Evolutionary conservation across 2,797 vertebrate species (phyloP).

Genomic region (Trematomus bernacchii): DNA sequence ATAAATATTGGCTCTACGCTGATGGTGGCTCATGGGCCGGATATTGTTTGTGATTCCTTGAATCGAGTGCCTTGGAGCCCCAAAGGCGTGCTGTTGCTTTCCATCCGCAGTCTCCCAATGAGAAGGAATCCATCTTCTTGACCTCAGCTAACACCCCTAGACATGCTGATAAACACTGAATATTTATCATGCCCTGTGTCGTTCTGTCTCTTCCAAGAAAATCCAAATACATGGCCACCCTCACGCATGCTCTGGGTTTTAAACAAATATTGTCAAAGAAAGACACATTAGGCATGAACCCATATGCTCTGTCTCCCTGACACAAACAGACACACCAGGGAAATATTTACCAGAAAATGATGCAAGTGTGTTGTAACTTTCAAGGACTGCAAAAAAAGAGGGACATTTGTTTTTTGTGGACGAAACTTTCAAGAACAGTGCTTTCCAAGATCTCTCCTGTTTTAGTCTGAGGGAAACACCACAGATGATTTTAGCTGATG

Average conservation of each 20-base stretch:
- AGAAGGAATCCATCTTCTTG: slow-evolving; percentile 65
- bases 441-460: slow-evolving; percentile 15
- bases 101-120: slow-evolving; percentile 49
- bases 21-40: slow-evolving; percentile 60
- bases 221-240: slow-evolving; percentile 11
- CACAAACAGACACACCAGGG: neutral
- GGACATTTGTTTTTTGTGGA: slow-evolving; percentile 31
- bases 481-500: neutral
- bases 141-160: slow-evolving; percentile 67
- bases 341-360: slow-evolving; percentile 54
- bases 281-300: slow-evolving; percentile 17
- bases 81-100: slow-evolving; percentile 57
- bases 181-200: slow-evolving; percentile 67
- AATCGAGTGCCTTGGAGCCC: slow-evolving; percentile 59
- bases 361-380: slow-evolving; percentile 56
- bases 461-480: slow-evolving; percentile 29
- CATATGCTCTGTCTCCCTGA: neutral
- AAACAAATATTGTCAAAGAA: slow-evolving; percentile 12
- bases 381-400: slow-evolving; percentile 36
- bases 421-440: neutral
- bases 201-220: slow-evolving; percentile 11
- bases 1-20: slow-evolving; percentile 71
- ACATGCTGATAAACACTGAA: slow-evolving; percentile 74
- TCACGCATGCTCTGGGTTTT: slow-evolving; percentile 12
- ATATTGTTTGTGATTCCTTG: slow-evolving; percentile 69